These are phyloP conservation scores for Ecdyonurus torrentis DNA, from an alignment of 2,888 invertebrate genomes.

Conservation along the genomic window DNA sequence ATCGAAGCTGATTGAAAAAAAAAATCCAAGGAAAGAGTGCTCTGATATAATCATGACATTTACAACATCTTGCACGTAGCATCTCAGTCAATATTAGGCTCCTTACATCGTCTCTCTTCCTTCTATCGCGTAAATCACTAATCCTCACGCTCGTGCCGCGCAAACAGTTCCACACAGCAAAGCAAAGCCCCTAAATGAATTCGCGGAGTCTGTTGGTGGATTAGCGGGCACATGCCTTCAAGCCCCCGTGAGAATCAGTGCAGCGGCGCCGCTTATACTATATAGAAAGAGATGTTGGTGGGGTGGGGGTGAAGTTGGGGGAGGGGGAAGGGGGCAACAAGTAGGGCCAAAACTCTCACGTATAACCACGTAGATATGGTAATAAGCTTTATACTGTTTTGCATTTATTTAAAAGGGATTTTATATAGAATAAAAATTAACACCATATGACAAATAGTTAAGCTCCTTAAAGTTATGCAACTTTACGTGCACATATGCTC, in stretches of 20 bases:
- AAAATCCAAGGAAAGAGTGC: no score
- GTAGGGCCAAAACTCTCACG: no score
- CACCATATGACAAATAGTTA: neutral
- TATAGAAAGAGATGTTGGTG: no score
- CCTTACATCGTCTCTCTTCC: no score
- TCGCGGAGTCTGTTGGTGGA: neutral
- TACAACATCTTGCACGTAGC: no score
- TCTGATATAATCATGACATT: no score
- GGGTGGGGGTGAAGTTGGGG: neutral
- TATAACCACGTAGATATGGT: no score
- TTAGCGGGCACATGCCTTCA: conserved; percentile 1
- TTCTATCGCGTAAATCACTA: neutral
- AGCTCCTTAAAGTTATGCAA: neutral
- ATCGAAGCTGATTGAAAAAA: no score
- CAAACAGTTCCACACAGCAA: no score
- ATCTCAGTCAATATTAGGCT: no score
- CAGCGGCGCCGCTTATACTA: no score
- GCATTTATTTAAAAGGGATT: neutral
- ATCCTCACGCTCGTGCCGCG: neutral
- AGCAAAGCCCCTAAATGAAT: conserved; percentile 3
- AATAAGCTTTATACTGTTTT: neutral
- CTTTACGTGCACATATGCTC: neutral
- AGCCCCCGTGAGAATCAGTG: neutral
- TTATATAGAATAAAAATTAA: no score
- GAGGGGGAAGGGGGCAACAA: neutral